These are phyloP conservation scores for Noctua fimbriata DNA, from an alignment of 2,888 invertebrate species.

Conservation along the genomic window DNA sequence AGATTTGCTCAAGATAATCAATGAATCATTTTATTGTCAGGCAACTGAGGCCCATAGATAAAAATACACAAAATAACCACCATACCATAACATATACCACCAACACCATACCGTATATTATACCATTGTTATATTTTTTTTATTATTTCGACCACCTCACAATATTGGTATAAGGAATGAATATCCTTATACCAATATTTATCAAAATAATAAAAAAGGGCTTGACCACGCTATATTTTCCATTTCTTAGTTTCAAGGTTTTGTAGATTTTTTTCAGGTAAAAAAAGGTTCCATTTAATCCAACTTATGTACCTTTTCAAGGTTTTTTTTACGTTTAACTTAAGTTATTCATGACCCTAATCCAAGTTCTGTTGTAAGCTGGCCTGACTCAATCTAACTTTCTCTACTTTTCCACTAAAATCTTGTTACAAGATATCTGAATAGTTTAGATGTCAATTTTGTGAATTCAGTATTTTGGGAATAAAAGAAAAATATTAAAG, in stretches of 20 bases:
- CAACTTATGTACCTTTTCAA: constrained; percentile 28
- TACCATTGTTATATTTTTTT: too few species aligned
- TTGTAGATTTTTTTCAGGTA: constrained; percentile 16
- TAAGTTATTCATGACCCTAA: constrained; percentile 62
- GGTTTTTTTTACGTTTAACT: constrained; percentile 25
- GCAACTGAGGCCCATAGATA: too few species aligned
- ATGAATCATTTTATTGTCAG: too few species aligned
- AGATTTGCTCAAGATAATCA: not conserved
- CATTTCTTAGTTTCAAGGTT: not conserved
- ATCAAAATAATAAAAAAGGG: not conserved
- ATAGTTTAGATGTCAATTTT: constrained; percentile 33
- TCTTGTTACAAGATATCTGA: constrained; percentile 27
- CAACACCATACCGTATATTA: too few species aligned
- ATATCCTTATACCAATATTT: not conserved
- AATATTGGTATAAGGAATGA: too few species aligned
- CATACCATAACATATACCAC: too few species aligned
- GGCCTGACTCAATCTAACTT: constrained; percentile 61
- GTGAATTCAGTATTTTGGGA: not conserved
- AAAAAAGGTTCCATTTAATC: constrained; percentile 39
- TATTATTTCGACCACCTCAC: not conserved
- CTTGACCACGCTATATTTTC: not conserved
- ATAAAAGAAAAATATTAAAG: constrained; percentile 4
- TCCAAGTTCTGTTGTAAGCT: constrained; percentile 58
- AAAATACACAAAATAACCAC: too few species aligned
- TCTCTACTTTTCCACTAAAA: constrained; percentile 44